Percentiles rank a stretch among this genome's conserved stretches.
These are phyloP conservation scores for Arctopsyche grandis DNA, from an alignment of 1,140 invertebrate genomes.

Conservation along the genomic window DNA sequence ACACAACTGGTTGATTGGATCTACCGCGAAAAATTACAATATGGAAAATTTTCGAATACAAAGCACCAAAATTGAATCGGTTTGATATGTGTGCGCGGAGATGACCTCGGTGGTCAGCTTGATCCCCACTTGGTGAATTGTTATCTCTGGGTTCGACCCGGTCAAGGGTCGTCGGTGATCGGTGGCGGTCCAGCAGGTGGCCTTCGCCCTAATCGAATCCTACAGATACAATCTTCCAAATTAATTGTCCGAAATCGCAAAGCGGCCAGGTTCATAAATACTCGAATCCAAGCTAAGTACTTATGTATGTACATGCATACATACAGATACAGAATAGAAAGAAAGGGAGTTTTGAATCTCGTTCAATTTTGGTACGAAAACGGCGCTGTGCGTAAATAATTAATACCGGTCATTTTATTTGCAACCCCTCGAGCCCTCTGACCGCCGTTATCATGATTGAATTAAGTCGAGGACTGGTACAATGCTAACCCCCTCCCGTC, in stretches of 20 bases:
- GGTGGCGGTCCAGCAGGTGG: slow-evolving; percentile 36
- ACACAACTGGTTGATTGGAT: background rate
- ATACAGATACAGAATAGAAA: no score
- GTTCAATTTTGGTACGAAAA: no score
- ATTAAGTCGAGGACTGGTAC: slow-evolving; percentile 48
- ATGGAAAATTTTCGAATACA: background rate
- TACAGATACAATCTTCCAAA: background rate
- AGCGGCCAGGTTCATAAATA: background rate
- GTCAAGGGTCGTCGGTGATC: slow-evolving; percentile 24
- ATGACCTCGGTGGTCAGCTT: slow-evolving; percentile 47
- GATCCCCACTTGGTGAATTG: slow-evolving; percentile 52
- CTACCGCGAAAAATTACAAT: no score
- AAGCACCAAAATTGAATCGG: background rate
- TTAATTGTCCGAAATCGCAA: background rate
- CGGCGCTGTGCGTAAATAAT: background rate
- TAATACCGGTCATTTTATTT: background rate
- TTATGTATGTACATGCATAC: no score
- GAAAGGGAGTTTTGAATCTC: no score
- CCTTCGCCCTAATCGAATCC: slow-evolving; percentile 28
- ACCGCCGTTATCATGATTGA: slow-evolving; percentile 55
- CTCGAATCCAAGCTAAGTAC: background rate
- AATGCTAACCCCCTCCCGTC: slow-evolving; percentile 3
- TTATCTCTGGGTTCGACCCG: slow-evolving; percentile 47
- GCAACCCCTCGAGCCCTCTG: slow-evolving; percentile 35
- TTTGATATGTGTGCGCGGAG: slow-evolving; percentile 43